Conservation (phyloP, 2,888 invertebrate genomes). For the Rhopalosiphum nymphaeae region DNA sequence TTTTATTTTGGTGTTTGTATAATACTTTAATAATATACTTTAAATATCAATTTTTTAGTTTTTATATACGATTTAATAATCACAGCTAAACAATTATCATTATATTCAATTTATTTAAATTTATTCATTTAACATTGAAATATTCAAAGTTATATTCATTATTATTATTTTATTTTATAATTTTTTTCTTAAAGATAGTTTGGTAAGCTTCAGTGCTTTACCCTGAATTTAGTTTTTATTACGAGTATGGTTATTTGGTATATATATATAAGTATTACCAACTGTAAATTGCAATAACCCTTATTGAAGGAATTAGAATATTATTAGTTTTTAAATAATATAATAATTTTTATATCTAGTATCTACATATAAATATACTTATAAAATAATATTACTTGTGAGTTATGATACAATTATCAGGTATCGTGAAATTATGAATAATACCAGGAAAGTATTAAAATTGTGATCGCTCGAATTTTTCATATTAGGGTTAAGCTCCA, state of each 20-base stretch:
- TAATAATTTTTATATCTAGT: background rate
- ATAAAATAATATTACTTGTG: background rate
- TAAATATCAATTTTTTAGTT: background rate
- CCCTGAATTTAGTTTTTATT: background rate
- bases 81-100: background rate
- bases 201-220: background rate
- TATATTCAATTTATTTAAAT: background rate
- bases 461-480: background rate
- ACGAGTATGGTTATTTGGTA: background rate
- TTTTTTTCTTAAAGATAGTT: background rate
- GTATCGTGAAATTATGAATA: background rate
- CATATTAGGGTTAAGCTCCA: background rate
- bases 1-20: background rate
- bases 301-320: background rate
- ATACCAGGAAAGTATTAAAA: background rate
- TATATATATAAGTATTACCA: background rate
- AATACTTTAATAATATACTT: background rate
- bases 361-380: background rate
- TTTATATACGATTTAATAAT: background rate
- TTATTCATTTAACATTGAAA: background rate
- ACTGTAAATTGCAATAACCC: background rate
- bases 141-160: background rate
- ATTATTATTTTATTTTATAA: background rate
- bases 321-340: background rate
- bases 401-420: background rate